phyloP scores from a whole-genome alignment of 1,140 invertebrate genomes.

The Maconellicoccus hirsutus region DNA sequence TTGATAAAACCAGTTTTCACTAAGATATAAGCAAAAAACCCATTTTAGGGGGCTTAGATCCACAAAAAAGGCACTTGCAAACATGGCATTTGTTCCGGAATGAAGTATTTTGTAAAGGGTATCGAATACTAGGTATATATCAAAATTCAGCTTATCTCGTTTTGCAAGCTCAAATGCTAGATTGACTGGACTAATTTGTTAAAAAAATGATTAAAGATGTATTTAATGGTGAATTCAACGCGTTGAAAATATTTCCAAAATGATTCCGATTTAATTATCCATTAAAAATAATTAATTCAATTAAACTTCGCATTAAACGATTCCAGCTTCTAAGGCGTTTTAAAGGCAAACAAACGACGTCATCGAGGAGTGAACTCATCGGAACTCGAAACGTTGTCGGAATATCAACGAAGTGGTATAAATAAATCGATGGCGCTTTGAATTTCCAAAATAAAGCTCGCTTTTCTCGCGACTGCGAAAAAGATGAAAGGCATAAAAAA shows the following conservation, averaged over 20 bases:
- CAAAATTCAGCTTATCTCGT: too few relatives aligned
- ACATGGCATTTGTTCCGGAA: too few relatives aligned
- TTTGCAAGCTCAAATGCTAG: too few relatives aligned
- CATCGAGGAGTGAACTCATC: background rate
- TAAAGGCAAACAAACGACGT: background rate
- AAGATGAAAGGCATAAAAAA: background rate
- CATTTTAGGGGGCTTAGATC: too few relatives aligned
- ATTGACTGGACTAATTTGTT: too few relatives aligned
- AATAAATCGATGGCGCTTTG: background rate
- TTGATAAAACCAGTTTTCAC: too few relatives aligned
- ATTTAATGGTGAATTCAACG: too few relatives aligned
- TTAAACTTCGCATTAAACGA: background rate
- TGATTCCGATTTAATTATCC: background rate
- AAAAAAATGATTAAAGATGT: too few relatives aligned
- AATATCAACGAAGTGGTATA: background rate
- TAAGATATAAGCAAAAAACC: too few relatives aligned
- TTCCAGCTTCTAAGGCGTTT: background rate
- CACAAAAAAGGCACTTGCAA: too few relatives aligned
- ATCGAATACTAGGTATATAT: too few relatives aligned
- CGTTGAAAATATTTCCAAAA: background rate
- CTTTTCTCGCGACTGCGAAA: background rate
- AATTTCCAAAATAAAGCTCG: background rate
- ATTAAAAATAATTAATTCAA: constrained; percentile 10
- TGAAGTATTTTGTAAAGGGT: too few relatives aligned
- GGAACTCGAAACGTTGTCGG: background rate